These are phyloP conservation scores for Petrocephalus microphthalmus DNA, from an alignment of 2,113 vertebrate species.

Conservation along the genomic window DNA sequence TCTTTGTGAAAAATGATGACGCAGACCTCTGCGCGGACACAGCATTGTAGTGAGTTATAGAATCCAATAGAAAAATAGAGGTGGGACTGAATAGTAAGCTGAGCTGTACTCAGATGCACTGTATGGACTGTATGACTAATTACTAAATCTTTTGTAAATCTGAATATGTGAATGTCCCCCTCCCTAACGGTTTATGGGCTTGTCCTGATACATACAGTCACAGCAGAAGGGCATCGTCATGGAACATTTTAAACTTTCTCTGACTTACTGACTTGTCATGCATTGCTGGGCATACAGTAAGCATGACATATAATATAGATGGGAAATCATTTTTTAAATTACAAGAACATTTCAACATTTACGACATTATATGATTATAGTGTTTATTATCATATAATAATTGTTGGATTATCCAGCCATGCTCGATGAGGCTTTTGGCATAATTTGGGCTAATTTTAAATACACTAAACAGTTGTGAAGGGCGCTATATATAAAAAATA, in stretches of 20 bases:
- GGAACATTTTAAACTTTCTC: background rate
- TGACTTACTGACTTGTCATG: constrained; percentile 20
- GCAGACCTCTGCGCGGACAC: background rate
- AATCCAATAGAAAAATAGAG: background rate
- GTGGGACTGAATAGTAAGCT: background rate
- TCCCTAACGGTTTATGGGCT: background rate
- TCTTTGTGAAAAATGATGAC: background rate
- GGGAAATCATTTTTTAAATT: background rate
- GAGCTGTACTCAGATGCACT: background rate
- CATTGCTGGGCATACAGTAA: background rate
- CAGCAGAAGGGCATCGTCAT: background rate
- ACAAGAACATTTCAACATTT: background rate
- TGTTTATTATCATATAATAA: background rate
- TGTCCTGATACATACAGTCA: background rate
- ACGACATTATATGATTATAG: background rate
- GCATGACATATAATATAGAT: background rate
- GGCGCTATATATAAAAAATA: no score
- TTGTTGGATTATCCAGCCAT: background rate
- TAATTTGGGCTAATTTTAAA: no score
- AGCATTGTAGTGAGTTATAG: background rate
- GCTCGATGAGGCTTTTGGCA: no score
- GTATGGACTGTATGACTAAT: background rate
- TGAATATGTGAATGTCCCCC: background rate
- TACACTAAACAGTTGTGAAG: no score
- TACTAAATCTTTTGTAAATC: background rate